A percentile compares a stretch with the other conserved stretches of the same genome.
Evolutionary conservation across 1,140 invertebrate species (phyloP).

Genomic region (Coelopa frigida): DNA sequence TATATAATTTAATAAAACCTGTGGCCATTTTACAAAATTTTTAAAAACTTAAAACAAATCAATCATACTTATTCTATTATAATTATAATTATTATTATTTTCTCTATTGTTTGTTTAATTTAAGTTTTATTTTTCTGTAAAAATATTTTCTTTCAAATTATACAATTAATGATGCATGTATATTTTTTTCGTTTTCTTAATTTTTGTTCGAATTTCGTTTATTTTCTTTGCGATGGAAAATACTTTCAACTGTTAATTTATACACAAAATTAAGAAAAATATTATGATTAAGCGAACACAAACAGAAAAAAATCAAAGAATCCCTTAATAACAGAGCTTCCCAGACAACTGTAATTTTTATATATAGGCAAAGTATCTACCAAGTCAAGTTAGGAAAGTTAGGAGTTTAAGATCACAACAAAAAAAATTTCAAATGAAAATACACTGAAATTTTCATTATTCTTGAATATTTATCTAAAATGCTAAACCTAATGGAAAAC

Average conservation of each 20-base stretch:
- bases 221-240: not conserved
- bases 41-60: too few species aligned
- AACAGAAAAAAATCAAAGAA: not conserved
- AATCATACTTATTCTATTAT: too few species aligned
- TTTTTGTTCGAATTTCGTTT: not conserved
- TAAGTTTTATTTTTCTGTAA: not conserved
- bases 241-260: not conserved
- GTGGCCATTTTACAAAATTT: conserved; percentile 13
- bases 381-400: too few species aligned
- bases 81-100: too few species aligned
- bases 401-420: too few species aligned
- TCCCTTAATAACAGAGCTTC: too few species aligned
- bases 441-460: too few species aligned
- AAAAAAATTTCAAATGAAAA: too few species aligned
- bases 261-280: not conserved
- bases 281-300: not conserved
- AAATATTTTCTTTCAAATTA: not conserved
- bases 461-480: too few species aligned
- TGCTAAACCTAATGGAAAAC: too few species aligned
- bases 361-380: too few species aligned
- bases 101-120: not conserved
- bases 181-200: not conserved
- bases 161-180: not conserved
- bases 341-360: too few species aligned
- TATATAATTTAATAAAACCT: not conserved